A percentile compares a stretch with the other conserved stretches of the same genome.
These are phyloP conservation scores for Lamellibrachia columna DNA, from an alignment of 2,888 invertebrate genomes.

Conservation along the genomic window DNA sequence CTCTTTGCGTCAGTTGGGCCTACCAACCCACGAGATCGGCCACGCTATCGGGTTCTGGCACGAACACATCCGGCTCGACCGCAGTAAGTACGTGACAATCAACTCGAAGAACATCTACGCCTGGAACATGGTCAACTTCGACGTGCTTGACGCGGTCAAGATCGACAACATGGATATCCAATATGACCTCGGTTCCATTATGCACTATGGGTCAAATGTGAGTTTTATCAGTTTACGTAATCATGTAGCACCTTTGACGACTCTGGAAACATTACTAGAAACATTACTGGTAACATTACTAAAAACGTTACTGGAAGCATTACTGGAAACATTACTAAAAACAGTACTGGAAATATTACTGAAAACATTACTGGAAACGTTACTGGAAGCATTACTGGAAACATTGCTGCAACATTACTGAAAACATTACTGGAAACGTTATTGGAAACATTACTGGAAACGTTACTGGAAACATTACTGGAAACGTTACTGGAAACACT, in stretches of 20 bases:
- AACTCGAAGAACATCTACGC: constrained; percentile 13
- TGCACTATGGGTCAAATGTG: constrained; percentile 20
- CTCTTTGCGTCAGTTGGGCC: background rate
- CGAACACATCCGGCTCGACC: constrained; percentile 8
- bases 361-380: too few relatives aligned
- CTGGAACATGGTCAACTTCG: constrained; percentile 14
- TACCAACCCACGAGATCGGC: constrained; percentile 4
- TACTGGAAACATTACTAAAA: too few relatives aligned
- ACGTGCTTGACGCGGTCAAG: background rate
- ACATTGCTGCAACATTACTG: too few relatives aligned
- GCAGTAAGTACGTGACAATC: background rate
- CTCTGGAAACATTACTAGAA: too few relatives aligned
- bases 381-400: too few relatives aligned
- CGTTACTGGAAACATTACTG: too few relatives aligned
- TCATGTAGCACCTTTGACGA: background rate
- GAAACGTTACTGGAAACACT: too few relatives aligned
- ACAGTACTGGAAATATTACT: too few relatives aligned
- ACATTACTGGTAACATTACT: too few relatives aligned
- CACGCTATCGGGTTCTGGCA: constrained; percentile 23
- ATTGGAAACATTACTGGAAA: too few relatives aligned
- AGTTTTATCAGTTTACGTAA: background rate
- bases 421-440: too few relatives aligned
- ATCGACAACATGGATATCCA: background rate
- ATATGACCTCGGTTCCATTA: constrained; percentile 18
- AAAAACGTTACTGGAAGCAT: too few relatives aligned